Evolutionary conservation across 1,140 invertebrate species (phyloP), one percentile per base, ranked within the genome.

Genomic region (Atta texana): DNA sequence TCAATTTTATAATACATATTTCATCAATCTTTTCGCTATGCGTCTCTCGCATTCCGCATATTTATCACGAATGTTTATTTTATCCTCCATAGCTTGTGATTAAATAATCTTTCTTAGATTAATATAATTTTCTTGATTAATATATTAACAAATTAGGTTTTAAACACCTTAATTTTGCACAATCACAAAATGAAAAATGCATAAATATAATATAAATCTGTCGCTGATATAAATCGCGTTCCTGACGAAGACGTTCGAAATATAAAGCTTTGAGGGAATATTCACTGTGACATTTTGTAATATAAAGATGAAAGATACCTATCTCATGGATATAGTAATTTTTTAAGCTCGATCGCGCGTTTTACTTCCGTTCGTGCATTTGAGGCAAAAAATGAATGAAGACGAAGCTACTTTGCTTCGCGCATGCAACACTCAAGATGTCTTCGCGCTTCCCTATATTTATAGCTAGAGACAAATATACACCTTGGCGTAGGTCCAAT

Each of bases 391-490:
- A 81, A 71, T 55, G 49, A 81, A 55, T 71, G 68, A 34, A 57
- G 49, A 24, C n/a, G 64, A 68, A 53, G 49, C 14, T 34, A 34
- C 31, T 16, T 68, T 49, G 31, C n/a, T 10, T 16, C 28, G 44
- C 69, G n/a, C 28, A 21, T 31, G 28, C n/a, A 39, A 69, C 66
- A 3, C 57, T 59, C 28, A 51, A 63, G 74, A 44, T 75, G 85
- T 64, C 34, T 72, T 72, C 55, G 80, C 55, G 55, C 55, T 75
- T 84, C 69, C 53, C 68, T 94, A 94, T 95, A 95, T 95, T 94
- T 94, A 95, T 94, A 94, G 94, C 93, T 94, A 92, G 88, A 92
- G 93, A 94, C 94, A 94, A 95, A 95, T 95, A 95, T 94, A 95
- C 91, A 94, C 90, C 84, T 88, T 95, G 95, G 94, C 94, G 31